Conservation (phyloP, 2,113 vertebrate genomes). For the Piaya cayana region DNA sequence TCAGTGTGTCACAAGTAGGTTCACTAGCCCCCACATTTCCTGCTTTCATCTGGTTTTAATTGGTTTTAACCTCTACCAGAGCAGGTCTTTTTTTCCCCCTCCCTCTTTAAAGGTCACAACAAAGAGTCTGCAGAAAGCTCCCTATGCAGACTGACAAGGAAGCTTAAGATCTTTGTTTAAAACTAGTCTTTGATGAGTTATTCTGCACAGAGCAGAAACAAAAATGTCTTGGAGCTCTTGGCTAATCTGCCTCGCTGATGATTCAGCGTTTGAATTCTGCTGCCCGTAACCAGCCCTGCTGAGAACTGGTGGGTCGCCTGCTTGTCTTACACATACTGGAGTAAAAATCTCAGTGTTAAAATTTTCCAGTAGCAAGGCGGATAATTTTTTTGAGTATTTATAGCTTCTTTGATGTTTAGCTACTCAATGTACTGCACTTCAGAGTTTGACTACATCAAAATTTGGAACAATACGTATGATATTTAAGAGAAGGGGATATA, state of each 20-base stretch:
- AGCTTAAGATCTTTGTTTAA: not conserved
- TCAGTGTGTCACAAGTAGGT: not conserved
- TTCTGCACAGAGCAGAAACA: not conserved
- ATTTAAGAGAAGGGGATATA: not conserved
- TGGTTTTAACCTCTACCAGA: not conserved
- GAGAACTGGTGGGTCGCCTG: not conserved
- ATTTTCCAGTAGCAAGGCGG: not conserved
- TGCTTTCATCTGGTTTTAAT: not conserved
- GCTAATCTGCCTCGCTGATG: not conserved
- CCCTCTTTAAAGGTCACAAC: not conserved
- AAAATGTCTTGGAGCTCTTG: not conserved
- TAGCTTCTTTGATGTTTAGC: not conserved
- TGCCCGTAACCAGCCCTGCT: not conserved
- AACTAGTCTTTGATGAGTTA: not conserved
- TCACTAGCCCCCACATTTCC: not conserved
- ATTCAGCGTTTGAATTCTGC: not conserved
- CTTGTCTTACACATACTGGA: not conserved
- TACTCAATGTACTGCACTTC: not conserved
- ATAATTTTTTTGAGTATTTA: not conserved
- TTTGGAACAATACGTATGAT: not conserved
- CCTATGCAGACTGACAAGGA: not conserved
- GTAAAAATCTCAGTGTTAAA: not conserved
- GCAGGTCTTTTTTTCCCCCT: not conserved
- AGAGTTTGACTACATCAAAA: not conserved
- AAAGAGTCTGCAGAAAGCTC: conserved; percentile 1